Evolutionary conservation across 1,140 invertebrate species (phyloP).

Genomic region (Bombus sibiricus): DNA sequence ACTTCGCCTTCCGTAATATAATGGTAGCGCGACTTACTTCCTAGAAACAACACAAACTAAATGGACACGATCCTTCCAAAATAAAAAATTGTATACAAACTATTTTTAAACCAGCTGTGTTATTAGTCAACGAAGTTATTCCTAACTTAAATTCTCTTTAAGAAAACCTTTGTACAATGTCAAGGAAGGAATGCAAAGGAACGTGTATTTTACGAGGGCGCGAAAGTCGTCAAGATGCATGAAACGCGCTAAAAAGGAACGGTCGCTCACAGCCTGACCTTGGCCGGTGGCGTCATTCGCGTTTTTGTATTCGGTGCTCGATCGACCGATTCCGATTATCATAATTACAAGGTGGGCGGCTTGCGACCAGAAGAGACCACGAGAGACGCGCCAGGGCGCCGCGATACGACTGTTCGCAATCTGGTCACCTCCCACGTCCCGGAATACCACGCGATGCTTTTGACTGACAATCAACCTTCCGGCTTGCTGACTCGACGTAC

Average conservation of each 20-base stretch:
- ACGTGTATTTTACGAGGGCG: not conserved
- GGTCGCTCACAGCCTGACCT: conserved; percentile 15
- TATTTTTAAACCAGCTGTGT: no score
- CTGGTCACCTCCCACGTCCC: conserved; percentile 7
- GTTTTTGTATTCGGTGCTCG: conserved; percentile 43
- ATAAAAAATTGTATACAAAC: no score
- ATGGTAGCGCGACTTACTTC: not conserved
- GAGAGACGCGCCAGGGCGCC: not conserved
- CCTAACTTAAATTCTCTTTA: not conserved
- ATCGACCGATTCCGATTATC: conserved; percentile 36
- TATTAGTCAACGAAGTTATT: not conserved
- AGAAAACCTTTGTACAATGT: not conserved
- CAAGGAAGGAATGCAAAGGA: not conserved
- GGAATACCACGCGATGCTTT: not conserved
- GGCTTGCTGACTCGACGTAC: conserved; percentile 13
- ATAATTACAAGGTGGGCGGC: conserved; percentile 52
- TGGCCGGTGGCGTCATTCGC: conserved; percentile 39
- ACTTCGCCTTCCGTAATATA: not conserved
- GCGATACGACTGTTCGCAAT: not conserved
- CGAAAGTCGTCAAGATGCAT: not conserved
- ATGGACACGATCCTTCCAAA: no score
- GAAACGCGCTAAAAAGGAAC: conserved; percentile 7
- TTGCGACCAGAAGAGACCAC: not conserved
- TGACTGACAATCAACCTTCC: conserved; percentile 15
- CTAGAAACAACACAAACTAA: no score